Evolutionary conservation across 2,888 invertebrate genomes (phyloP).

Genomic region (Epinotia nisella): DNA sequence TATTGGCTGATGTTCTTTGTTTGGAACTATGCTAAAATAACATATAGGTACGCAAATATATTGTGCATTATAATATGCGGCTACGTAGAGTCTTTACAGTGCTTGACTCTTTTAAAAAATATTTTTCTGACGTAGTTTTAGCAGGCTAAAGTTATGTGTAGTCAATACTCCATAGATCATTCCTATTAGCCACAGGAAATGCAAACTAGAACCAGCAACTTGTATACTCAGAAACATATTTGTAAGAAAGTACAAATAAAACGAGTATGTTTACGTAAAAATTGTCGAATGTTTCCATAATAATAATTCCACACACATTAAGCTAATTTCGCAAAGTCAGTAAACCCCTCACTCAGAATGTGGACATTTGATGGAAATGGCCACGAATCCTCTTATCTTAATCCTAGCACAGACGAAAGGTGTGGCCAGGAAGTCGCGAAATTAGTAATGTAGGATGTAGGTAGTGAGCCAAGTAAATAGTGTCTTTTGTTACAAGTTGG

Average conservation of each 20-base stretch:
- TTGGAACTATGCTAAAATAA: conserved; percentile 1
- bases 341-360: conserved; percentile 60
- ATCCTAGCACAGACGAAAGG: conserved; percentile 60
- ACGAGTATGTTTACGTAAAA: neutral
- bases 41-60: conserved; percentile 1
- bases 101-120: neutral
- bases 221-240: no score
- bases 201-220: no score
- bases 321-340: conserved; percentile 46
- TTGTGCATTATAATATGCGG: neutral
- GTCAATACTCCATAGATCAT: no score
- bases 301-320: conserved; percentile 33
- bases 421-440: conserved; percentile 51
- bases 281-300: conserved; percentile 39
- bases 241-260: no score
- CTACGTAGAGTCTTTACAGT: neutral
- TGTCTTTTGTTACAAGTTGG: neutral
- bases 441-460: neutral
- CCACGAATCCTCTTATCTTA: conserved; percentile 81
- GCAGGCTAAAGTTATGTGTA: no score
- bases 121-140: no score
- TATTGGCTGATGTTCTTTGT: conserved; percentile 45
- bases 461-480: neutral
- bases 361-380: conserved; percentile 73
- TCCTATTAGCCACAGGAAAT: no score